A percentile compares a stretch with the other conserved stretches of the same genome.
These are phyloP conservation scores for Biston betularia DNA, from an alignment of 2,888 invertebrate genomes.

Conservation along the genomic window DNA sequence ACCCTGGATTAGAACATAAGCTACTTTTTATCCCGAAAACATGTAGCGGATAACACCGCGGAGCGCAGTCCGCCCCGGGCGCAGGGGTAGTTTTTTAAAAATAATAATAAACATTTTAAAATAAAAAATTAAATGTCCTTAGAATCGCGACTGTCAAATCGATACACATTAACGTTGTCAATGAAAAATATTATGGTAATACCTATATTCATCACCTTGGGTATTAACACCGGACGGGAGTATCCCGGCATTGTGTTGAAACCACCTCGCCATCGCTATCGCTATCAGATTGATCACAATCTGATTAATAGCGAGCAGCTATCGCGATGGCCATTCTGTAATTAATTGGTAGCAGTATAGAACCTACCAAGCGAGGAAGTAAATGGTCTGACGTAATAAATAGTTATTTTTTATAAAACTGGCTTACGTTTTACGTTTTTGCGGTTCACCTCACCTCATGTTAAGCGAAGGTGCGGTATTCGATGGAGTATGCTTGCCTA, in stretches of 20 bases:
- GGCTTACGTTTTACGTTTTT: too few species aligned
- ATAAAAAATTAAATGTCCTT: background rate
- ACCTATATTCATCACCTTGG: slow-evolving; percentile 24
- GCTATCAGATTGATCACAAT: slow-evolving; percentile 69
- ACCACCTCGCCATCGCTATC: slow-evolving; percentile 41
- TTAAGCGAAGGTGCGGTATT: too few species aligned
- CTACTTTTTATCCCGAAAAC: too few species aligned
- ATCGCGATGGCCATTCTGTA: slow-evolving; percentile 72
- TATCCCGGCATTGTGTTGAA: slow-evolving; percentile 49
- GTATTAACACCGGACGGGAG: slow-evolving; percentile 27
- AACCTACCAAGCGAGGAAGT: slow-evolving; percentile 2
- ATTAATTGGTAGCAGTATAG: slow-evolving; percentile 67
- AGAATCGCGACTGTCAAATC: background rate
- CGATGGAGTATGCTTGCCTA: too few species aligned
- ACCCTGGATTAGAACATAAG: too few species aligned
- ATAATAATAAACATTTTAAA: too few species aligned
- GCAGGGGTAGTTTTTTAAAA: too few species aligned
- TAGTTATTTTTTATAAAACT: too few species aligned
- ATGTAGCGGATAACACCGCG: too few species aligned
- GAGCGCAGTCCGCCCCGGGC: too few species aligned
- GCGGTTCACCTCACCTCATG: too few species aligned
- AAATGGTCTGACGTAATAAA: too few species aligned
- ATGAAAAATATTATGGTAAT: slow-evolving; percentile 6
- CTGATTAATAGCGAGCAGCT: slow-evolving; percentile 72
- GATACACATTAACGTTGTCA: background rate